phyloP scores from a whole-genome alignment of 2,797 vertebrate genomes.

The Adrianichthys oophorus region DNA sequence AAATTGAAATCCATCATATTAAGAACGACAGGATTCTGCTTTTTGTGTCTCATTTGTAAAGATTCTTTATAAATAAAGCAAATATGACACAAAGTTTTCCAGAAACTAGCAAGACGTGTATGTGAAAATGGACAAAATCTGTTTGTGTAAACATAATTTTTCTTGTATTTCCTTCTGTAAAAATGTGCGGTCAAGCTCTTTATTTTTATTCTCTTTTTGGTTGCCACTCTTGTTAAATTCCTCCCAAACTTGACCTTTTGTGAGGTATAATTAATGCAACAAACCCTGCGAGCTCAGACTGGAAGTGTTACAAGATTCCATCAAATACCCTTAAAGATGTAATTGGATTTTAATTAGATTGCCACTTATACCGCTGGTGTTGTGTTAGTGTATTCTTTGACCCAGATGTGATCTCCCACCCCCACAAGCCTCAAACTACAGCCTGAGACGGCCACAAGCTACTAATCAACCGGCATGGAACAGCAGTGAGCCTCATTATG shows the following conservation, averaged over 20 bases:
- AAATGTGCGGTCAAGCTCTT: conserved; percentile 27
- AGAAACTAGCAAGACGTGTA: background rate
- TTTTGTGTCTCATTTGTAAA: too few relatives aligned
- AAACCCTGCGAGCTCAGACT: conserved; percentile 12
- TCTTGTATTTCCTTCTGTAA: conserved; percentile 12
- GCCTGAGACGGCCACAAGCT: conserved; percentile 58
- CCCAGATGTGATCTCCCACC: conserved; percentile 68
- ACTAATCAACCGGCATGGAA: conserved; percentile 69
- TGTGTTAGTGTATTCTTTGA: conserved; percentile 41
- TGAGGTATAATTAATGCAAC: conserved; percentile 41
- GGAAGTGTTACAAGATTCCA: conserved; percentile 17
- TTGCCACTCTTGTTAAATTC: conserved; percentile 32
- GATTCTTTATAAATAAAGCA: too few relatives aligned
- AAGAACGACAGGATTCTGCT: too few relatives aligned
- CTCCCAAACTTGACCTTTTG: conserved; percentile 21
- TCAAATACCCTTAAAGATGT: conserved; percentile 36
- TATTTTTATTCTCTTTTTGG: conserved; percentile 26
- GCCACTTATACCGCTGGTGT: conserved; percentile 42
- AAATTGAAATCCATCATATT: background rate
- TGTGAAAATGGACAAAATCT: background rate
- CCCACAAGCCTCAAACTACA: conserved; percentile 76
- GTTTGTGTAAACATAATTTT: background rate
- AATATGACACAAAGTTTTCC: too few relatives aligned
- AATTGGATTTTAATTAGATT: conserved; percentile 56
- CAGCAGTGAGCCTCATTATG: conserved; percentile 70